Evolutionary conservation across 1,140 invertebrate genomes (phyloP).

Genomic region (Yoshiicerus persimilis): DNA sequence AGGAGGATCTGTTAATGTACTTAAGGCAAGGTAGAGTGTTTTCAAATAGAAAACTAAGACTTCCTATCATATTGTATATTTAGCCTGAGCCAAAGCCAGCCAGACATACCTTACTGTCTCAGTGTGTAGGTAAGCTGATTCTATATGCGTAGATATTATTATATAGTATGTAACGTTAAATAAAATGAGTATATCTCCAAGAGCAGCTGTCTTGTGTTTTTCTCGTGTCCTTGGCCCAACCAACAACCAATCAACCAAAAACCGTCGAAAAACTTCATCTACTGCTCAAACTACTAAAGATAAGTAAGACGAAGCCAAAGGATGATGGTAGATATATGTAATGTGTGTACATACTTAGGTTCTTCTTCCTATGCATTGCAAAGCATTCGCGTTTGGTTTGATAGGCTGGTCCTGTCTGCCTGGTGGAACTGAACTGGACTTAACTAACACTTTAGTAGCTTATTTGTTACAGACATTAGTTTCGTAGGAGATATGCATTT

Average conservation of each 20-base stretch:
- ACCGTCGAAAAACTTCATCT: background rate
- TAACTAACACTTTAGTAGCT: background rate
- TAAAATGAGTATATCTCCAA: background rate
- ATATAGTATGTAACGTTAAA: background rate
- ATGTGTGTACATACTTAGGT: too few species aligned
- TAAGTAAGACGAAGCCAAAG: background rate
- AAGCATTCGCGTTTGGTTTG: background rate
- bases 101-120: background rate
- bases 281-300: background rate
- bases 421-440: background rate
- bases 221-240: conserved; percentile 34
- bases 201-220: conserved; percentile 28
- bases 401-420: background rate
- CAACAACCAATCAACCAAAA: conserved; percentile 25
- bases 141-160: background rate
- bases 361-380: background rate
- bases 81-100: background rate
- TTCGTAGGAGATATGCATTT: background rate
- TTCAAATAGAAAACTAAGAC: background rate
- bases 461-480: background rate
- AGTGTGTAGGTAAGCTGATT: background rate
- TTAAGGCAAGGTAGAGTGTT: background rate
- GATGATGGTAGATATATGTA: too few species aligned
- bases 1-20: background rate
- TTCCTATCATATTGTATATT: background rate